Base-by-base conservation (phyloP, 1,140 invertebrate genomes). In the Teleopsis dalmanni region DNA sequence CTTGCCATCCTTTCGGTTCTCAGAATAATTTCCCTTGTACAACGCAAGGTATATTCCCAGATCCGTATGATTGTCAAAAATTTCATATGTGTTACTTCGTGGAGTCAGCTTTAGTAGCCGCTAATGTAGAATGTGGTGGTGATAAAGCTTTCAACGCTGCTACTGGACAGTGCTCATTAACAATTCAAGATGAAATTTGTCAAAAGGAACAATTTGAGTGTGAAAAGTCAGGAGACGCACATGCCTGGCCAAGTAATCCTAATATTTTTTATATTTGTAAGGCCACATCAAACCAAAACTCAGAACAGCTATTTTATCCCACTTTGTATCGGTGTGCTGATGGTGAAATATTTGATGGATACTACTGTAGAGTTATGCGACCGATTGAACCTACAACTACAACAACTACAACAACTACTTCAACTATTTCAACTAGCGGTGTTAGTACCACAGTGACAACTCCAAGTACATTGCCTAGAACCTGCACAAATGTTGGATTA, bases 191-290 rank as follows among this genome's bases (percentile, higher is more conserved):
- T 46, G 10, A 36, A 1, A 54, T 60, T 9, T 71, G 68, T 33
- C 41, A 52, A 3, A 41, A 56, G 31, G 48, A 51, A 4, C 65
- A 69, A 18, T 69, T 62, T 27, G 25, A 54, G 8, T 73, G 71
- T 36, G 54, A 52, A 10, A 43, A 50, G 16, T 58, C 56, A n/a
- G 67, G 67, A 6, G 57, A 64, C 44, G 62, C 58, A 26, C 65
- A 58, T 0, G 33, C 59, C 13, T 66, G 70, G 60, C 60, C 63
- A 27, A 60, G 45, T 18, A 70, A 71, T 41, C 50, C 60, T 3
- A 66, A 64, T 44, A 58, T 73, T 9, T 73, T 71, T 50, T 73
- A 70, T 38, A 60, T 72, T 10, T 73, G 72, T 53, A 61, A 70
- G 45, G 59, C 65, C 19, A 58, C 60, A 13, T 57, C 62, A n/a